Conservation (phyloP, 2,113 vertebrate genomes). For the Turnix velox region DNA sequence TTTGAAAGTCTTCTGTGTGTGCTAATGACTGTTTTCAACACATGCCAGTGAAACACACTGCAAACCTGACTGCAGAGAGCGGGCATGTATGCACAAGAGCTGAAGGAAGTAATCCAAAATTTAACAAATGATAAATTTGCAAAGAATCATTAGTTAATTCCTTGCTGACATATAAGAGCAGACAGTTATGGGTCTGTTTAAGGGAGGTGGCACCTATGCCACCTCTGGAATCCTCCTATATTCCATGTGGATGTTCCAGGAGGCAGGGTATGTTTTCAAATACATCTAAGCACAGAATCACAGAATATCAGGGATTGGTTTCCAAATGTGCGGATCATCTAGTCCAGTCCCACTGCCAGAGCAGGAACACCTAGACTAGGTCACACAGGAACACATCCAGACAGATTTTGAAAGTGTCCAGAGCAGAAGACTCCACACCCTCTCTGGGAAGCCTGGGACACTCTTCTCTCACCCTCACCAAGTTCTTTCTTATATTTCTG, state of each 20-base stretch:
- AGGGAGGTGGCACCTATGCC: not conserved
- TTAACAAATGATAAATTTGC: not conserved
- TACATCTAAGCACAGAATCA: not conserved
- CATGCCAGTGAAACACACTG: constrained; percentile 30
- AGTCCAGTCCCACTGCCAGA: too few species aligned
- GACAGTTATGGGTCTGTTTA: not conserved
- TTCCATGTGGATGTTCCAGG: not conserved
- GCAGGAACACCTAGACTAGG: too few species aligned
- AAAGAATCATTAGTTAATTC: constrained; percentile 24
- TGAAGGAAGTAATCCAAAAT: constrained; percentile 13
- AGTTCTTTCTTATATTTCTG: too few species aligned
- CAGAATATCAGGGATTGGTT: too few species aligned
- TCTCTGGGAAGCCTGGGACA: too few species aligned
- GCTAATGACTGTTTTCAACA: constrained; percentile 68
- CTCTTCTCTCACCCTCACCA: too few species aligned
- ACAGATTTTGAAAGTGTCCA: too few species aligned
- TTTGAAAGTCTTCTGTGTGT: constrained; percentile 51
- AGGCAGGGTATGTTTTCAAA: not conserved
- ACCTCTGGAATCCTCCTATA: not conserved
- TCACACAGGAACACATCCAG: too few species aligned
- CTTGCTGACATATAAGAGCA: not conserved
- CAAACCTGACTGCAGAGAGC: constrained; percentile 4
- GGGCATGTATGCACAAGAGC: not conserved
- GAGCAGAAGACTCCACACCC: too few species aligned
- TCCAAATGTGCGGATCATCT: too few species aligned